Evolutionary conservation across 2,113 vertebrate genomes (phyloP).

Genomic region (Synchiropus splendidus): DNA sequence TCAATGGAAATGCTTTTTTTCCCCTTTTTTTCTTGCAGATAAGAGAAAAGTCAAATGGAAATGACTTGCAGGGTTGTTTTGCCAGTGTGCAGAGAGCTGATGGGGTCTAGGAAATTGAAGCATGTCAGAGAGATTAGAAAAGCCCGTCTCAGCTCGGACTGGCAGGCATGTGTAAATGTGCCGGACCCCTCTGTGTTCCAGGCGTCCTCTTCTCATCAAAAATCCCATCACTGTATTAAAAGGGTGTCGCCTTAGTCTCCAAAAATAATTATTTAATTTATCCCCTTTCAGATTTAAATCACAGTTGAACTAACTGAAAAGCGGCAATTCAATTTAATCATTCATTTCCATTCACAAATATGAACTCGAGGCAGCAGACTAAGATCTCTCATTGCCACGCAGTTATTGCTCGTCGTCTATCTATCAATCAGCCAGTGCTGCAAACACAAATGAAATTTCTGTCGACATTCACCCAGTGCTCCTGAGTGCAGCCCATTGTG

Average conservation of each 20-base stretch:
- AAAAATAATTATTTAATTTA: slow-evolving; percentile 41
- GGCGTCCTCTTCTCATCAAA: slow-evolving; percentile 47
- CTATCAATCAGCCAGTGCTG: no score
- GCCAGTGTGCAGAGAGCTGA: slow-evolving; percentile 37
- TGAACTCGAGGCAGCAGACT: neutral
- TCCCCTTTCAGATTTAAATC: slow-evolving; percentile 23
- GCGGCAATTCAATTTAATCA: slow-evolving; percentile 15
- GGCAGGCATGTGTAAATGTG: slow-evolving; percentile 61
- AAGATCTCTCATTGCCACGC: no score
- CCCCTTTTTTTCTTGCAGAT: slow-evolving; percentile 50
- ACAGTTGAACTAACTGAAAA: slow-evolving; percentile 22
- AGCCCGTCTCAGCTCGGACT: slow-evolving; percentile 27
- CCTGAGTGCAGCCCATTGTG: no score
- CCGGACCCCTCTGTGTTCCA: slow-evolving; percentile 28
- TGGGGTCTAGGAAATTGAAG: slow-evolving; percentile 59
- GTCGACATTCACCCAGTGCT: no score
- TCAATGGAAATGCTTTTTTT: slow-evolving; percentile 61
- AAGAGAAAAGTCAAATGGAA: slow-evolving; percentile 71
- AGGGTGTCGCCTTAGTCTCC: slow-evolving; percentile 35
- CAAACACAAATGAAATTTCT: no score
- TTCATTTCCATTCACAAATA: slow-evolving; percentile 13
- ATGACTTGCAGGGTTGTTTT: slow-evolving; percentile 53
- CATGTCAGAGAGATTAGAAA: slow-evolving; percentile 66
- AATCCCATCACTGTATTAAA: slow-evolving; percentile 58
- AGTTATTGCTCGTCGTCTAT: no score